A percentile compares a stretch with the other conserved stretches of the same genome.
phyloP scores from a whole-genome alignment of 2,797 vertebrate genomes.

The Chiloscyllium punctatum region DNA sequence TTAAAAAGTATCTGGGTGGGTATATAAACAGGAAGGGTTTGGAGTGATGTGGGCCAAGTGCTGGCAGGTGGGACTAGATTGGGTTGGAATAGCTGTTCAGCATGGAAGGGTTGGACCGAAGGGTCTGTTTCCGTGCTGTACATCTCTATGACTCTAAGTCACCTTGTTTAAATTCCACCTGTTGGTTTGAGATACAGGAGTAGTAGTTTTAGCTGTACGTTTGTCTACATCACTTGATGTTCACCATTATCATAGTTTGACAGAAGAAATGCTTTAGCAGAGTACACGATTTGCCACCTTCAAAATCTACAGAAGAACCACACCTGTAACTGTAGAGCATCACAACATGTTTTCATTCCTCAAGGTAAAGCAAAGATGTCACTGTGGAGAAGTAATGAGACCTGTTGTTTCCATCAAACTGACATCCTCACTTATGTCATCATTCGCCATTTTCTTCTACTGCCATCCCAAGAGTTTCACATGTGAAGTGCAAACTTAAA shows the following conservation, averaged over 20 bases:
- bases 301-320: background rate
- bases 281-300: background rate
- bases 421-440: background rate
- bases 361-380: background rate
- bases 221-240: background rate
- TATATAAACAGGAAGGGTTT: too few species aligned
- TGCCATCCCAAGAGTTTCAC: background rate
- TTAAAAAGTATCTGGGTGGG: too few species aligned
- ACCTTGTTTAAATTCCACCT: too few species aligned
- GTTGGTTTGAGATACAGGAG: background rate
- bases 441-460: background rate
- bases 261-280: background rate
- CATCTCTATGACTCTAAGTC: too few species aligned
- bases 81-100: too few species aligned
- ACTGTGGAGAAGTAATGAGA: background rate
- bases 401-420: background rate
- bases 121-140: too few species aligned
- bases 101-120: too few species aligned
- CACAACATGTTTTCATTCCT: background rate
- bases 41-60: too few species aligned
- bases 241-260: too few species aligned
- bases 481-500: background rate
- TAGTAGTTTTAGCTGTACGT: background rate
- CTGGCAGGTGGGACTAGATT: too few species aligned
- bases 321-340: background rate